Evolutionary conservation across 2,113 vertebrate species (phyloP).

Genomic region (Rhinopomastus cyanomelas): DNA sequence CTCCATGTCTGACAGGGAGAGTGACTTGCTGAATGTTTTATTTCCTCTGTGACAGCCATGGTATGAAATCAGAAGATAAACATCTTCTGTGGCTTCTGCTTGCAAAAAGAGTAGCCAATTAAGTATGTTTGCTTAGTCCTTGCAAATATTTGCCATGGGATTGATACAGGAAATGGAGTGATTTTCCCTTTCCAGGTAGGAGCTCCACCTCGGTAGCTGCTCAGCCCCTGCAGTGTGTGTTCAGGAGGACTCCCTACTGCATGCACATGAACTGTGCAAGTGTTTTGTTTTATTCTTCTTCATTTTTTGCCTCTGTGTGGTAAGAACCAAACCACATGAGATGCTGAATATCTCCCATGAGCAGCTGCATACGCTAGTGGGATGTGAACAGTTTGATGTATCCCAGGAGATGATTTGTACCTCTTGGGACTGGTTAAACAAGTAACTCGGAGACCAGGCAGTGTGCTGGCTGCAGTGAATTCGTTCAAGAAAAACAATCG

Average conservation of each 20-base stretch:
- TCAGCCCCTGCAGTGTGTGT: neutral
- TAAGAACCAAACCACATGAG: neutral
- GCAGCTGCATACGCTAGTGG: neutral
- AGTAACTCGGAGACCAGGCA: neutral
- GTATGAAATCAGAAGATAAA: conserved; percentile 68
- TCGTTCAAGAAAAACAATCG: neutral
- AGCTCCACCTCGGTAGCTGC: neutral
- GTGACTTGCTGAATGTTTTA: conserved; percentile 68
- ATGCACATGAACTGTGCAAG: neutral
- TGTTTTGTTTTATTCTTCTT: neutral
- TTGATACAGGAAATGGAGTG: conserved; percentile 22
- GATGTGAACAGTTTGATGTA: neutral
- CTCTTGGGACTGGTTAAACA: neutral
- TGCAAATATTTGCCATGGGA: conserved; percentile 53
- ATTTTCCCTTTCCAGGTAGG: neutral
- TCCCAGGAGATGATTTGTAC: neutral
- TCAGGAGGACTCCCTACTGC: neutral
- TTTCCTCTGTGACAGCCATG: conserved; percentile 63
- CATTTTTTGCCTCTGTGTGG: neutral
- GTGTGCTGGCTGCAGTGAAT: neutral
- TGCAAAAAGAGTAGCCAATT: conserved; percentile 59
- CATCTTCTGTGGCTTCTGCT: conserved; percentile 62
- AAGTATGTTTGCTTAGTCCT: conserved; percentile 57
- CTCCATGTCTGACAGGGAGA: conserved; percentile 66
- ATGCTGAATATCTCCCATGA: neutral